Evolutionary conservation across 2,113 vertebrate species (phyloP), one percentile per base, ranked within the genome.

Genomic region (Dascyllus trimaculatus): DNA sequence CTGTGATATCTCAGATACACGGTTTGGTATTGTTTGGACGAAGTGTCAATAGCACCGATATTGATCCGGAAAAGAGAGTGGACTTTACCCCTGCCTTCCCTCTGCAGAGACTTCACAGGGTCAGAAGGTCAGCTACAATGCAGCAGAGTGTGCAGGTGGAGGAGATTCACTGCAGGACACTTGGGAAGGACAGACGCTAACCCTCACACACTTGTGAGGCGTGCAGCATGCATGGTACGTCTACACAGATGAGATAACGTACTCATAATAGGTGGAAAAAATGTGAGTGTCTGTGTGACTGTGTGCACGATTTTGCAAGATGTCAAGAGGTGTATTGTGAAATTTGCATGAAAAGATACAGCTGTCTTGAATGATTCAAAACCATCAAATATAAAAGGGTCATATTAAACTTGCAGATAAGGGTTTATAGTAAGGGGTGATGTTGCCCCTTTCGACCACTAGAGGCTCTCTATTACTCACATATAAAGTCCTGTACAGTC

Each of bases 391-490:
- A 22, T 21, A 4, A 54, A 68, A 40, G n/a, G 25, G 62, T 14
- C 25, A 15, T 11, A 29, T 45, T 51, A 59, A 6, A 48, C 17
- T 5, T 18, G 24, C 19, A 68, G 8, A 24, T 35, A n/a, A 32
- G 49, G 18, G 4, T 65, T 11, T 46, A 2, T 19, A 19, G 21
- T 21, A 19, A 64, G 17, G 21, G 19, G 1, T 84, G 80, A 21
- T 86, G 61, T 85, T 22, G 2, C 45, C 10, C 0, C 0, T 15
- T 4, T 0, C 68, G 68, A 18, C 88, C 91, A 91, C 87, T 69
- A 90, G 91, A 92, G 91, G 91, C 91, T 92, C 84, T 72, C 82
- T 90, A 59, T 85, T 49, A 53, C 89, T 84, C 70, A 88, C 82
- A 76, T 45, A 45, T 84, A 35, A 62, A 25, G 11, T 4, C 7